Evolutionary conservation across 2,797 vertebrate species (phyloP).

Genomic region (Tinamus major): DNA sequence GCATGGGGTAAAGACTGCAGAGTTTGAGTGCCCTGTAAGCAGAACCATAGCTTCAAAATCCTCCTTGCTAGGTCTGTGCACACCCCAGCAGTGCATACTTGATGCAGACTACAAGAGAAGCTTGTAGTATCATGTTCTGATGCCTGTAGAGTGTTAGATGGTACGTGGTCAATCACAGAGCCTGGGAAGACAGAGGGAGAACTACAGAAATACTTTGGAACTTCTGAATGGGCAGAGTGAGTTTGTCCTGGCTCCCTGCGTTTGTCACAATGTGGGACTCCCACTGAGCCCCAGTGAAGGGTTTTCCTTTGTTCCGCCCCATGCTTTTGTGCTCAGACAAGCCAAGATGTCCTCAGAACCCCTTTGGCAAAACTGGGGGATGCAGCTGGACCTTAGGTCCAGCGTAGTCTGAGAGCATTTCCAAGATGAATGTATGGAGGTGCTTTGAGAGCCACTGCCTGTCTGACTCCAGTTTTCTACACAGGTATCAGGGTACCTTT

Average conservation of each 20-base stretch:
- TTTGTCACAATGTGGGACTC: too few species aligned
- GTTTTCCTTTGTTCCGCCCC: not conserved
- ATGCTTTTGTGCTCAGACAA: not conserved
- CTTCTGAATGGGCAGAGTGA: not conserved
- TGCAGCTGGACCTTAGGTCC: not conserved
- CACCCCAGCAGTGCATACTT: not conserved
- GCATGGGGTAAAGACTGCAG: not conserved
- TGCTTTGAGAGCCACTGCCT: not conserved
- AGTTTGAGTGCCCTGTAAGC: fast-evolving
- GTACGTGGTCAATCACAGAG: fast-evolving
- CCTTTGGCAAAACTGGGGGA: not conserved
- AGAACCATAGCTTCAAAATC: not conserved
- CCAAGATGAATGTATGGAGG: not conserved
- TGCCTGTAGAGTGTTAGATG: not conserved
- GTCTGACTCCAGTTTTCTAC: not conserved
- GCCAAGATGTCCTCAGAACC: not conserved
- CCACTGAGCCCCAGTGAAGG: not conserved
- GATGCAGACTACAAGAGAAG: not conserved
- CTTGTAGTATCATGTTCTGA: not conserved
- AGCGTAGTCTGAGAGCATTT: not conserved
- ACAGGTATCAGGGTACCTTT: not conserved
- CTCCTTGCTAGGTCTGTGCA: not conserved
- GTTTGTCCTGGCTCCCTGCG: too few species aligned
- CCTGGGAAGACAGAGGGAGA: not conserved
- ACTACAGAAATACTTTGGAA: not conserved